phyloP scores from a whole-genome alignment of 2,888 invertebrate genomes.

The Stenichneumon culpator region DNA sequence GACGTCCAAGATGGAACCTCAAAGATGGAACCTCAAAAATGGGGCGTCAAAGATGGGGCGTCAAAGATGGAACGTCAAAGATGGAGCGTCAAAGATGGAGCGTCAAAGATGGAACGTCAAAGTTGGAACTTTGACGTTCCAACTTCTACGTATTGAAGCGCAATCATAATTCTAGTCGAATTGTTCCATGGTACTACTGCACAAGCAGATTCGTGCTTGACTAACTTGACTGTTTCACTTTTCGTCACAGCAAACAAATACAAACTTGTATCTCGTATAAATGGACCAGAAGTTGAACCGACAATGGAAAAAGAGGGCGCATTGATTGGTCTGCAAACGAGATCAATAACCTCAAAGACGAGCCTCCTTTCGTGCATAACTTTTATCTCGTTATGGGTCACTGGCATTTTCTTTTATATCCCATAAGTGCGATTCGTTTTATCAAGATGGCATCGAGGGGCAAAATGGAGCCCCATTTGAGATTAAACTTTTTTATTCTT shows the following conservation, averaged over 20 bases:
- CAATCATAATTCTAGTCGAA: slow-evolving; percentile 1
- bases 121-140: too few species aligned
- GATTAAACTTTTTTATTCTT: background rate
- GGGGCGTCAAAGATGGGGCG: too few species aligned
- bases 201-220: background rate
- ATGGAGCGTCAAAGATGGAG: too few species aligned
- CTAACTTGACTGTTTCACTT: background rate
- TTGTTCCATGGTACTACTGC: background rate
- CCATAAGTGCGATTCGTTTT: slow-evolving; percentile 40
- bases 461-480: background rate
- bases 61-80: too few species aligned
- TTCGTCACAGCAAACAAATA: background rate
- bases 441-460: background rate
- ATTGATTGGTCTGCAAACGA: slow-evolving; percentile 5
- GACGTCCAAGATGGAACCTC: too few species aligned
- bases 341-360: slow-evolving; percentile 23
- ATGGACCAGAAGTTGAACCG: background rate
- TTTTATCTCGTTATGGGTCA: slow-evolving; percentile 9
- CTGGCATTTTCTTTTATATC: slow-evolving; percentile 4
- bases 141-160: too few species aligned
- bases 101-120: too few species aligned
- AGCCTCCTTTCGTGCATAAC: background rate
- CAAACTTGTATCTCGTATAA: background rate
- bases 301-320: background rate
- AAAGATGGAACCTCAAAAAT: too few species aligned